Percentiles rank a stretch among this genome's conserved stretches.
Evolutionary conservation across 1,140 invertebrate species (phyloP).

Genomic region (Drosophila fuyamai): DNA sequence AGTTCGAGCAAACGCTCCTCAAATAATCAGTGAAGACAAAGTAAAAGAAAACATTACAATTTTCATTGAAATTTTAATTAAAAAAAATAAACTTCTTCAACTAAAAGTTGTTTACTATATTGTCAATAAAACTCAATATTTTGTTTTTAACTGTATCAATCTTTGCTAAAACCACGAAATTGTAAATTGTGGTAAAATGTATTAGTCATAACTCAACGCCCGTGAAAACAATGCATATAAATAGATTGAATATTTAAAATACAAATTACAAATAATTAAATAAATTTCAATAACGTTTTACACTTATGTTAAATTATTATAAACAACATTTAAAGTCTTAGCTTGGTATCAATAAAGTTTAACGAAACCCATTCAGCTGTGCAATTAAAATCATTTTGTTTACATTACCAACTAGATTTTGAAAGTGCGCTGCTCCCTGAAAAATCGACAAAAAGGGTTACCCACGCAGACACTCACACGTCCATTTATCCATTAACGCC

Average conservation of each 20-base stretch:
- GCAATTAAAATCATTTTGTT: constrained; percentile 40
- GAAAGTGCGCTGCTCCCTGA: constrained; percentile 20
- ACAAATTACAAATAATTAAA: too few relatives aligned
- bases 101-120: too few relatives aligned
- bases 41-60: constrained; percentile 84
- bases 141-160: too few relatives aligned
- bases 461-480: constrained; percentile 43
- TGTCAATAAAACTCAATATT: too few relatives aligned
- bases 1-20: constrained; percentile 45
- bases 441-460: constrained; percentile 33
- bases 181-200: too few relatives aligned
- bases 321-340: neutral
- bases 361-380: constrained; percentile 17
- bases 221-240: too few relatives aligned
- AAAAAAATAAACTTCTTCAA: constrained; percentile 5
- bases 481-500: constrained; percentile 78
- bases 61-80: constrained; percentile 76
- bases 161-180: too few relatives aligned
- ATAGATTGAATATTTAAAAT: too few relatives aligned
- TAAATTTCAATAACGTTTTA: neutral
- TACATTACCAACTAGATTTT: constrained; percentile 38
- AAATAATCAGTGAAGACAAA: constrained; percentile 79
- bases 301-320: neutral
- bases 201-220: too few relatives aligned
- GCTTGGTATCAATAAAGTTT: constrained; percentile 11